Evolutionary conservation across 2,113 vertebrate genomes (phyloP).

Genomic region (Bungarus multicinctus): DNA sequence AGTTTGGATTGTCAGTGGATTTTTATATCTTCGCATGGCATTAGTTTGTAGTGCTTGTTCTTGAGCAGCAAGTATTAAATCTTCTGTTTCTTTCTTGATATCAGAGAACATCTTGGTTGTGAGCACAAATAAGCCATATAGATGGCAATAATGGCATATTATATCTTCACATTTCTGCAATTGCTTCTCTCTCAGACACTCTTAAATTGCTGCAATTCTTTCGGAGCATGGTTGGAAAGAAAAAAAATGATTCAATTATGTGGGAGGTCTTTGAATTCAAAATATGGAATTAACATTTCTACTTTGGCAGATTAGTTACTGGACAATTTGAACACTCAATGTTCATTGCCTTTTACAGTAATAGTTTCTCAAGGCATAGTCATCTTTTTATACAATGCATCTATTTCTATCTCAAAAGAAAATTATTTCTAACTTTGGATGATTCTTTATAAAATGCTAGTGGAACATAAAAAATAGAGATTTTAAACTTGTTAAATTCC

Average conservation of each 20-base stretch:
- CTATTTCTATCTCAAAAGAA: constrained; percentile 15
- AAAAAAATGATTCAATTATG: constrained; percentile 43
- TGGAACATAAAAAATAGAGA: constrained; percentile 32
- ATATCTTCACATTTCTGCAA: constrained; percentile 1
- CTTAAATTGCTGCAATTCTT: constrained; percentile 35
- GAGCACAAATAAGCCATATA: constrained; percentile 16
- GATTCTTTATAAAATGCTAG: constrained; percentile 27
- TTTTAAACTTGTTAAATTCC: neutral
- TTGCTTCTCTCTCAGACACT: neutral
- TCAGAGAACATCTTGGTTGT: neutral
- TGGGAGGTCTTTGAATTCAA: neutral
- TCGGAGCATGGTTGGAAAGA: constrained; percentile 35
- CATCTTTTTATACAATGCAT: constrained; percentile 4
- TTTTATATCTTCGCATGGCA: no score
- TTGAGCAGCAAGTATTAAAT: no score
- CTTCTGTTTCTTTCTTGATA: no score
- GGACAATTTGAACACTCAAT: constrained; percentile 8
- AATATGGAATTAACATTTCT: constrained; percentile 39
- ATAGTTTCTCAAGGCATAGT: constrained; percentile 30
- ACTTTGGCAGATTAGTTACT: constrained; percentile 28
- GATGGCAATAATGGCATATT: neutral
- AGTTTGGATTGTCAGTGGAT: no score
- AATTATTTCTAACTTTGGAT: constrained; percentile 18
- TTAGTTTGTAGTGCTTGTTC: no score
- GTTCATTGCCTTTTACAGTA: neutral